These are phyloP conservation scores for Eurypyga helias DNA, from an alignment of 2,113 vertebrate genomes.

Conservation along the genomic window DNA sequence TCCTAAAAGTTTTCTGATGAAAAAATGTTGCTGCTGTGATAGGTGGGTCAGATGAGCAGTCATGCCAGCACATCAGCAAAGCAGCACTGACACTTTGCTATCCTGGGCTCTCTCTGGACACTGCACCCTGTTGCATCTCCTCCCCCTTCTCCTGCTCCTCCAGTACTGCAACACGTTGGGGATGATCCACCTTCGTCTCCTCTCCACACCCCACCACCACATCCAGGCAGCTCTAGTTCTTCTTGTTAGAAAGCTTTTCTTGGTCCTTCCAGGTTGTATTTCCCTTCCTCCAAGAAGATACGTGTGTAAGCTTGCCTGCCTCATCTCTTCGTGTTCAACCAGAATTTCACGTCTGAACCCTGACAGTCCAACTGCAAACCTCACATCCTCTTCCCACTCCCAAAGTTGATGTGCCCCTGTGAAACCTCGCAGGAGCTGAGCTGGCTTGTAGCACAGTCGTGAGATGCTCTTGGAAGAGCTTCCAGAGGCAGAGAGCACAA, in stretches of 20 bases:
- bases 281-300: background rate
- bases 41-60: background rate
- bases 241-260: background rate
- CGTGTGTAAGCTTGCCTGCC: fast-evolving
- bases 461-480: background rate
- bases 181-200: background rate
- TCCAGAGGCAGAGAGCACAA: background rate
- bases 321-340: background rate
- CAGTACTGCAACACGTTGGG: fast-evolving
- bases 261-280: background rate
- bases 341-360: background rate
- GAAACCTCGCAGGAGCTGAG: background rate
- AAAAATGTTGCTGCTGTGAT: background rate
- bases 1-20: background rate
- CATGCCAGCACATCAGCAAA: background rate
- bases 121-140: background rate
- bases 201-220: too few species aligned
- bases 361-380: background rate
- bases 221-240: background rate
- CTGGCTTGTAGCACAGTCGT: too few species aligned
- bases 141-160: background rate
- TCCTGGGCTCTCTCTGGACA: background rate
- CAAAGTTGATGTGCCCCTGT: background rate
- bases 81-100: background rate
- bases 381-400: background rate